phyloP scores from a whole-genome alignment of 53 echinoderm and acorn worm species.

The Actinopyga echinites region DNA sequence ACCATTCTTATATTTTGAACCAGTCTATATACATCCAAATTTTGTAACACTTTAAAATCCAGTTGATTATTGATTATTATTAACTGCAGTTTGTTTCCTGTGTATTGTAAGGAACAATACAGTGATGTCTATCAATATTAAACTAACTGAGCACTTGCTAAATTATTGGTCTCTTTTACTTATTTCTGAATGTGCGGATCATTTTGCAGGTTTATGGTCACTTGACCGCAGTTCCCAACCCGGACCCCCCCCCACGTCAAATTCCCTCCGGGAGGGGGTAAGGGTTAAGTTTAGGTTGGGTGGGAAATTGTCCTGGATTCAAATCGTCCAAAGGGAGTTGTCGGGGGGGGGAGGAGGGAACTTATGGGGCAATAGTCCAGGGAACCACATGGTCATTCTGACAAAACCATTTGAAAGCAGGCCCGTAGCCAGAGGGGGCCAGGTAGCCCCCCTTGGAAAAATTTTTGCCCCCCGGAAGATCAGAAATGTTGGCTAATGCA shows the following conservation, averaged over 20 bases:
- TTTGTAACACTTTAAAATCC: conserved; percentile 32
- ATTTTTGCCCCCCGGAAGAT: too few relatives aligned
- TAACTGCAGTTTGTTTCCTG: neutral
- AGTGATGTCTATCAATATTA: conserved; percentile 42
- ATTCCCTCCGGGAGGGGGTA: too few relatives aligned
- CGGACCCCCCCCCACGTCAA: too few relatives aligned
- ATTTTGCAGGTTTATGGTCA: too few relatives aligned
- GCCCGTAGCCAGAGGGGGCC: too few relatives aligned
- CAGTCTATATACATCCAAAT: conserved; percentile 20
- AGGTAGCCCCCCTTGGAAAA: too few relatives aligned
- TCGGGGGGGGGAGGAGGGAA: neutral
- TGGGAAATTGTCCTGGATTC: too few relatives aligned
- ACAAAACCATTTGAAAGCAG: too few relatives aligned
- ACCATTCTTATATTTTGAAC: conserved; percentile 24
- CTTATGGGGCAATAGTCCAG: neutral
- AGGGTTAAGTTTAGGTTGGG: too few relatives aligned
- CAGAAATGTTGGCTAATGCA: too few relatives aligned
- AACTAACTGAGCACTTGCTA: conserved; percentile 33
- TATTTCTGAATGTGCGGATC: neutral
- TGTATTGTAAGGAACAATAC: conserved; percentile 24
- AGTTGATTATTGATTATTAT: conserved; percentile 24
- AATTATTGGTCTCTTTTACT: neutral
- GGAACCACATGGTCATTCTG: neutral
- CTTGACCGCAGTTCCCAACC: too few relatives aligned
- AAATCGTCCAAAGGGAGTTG: neutral